Percentiles rank a stretch among this genome's conserved stretches.
These are phyloP conservation scores for Thumatha senex DNA, from an alignment of 2,888 invertebrate species.

Conservation along the genomic window DNA sequence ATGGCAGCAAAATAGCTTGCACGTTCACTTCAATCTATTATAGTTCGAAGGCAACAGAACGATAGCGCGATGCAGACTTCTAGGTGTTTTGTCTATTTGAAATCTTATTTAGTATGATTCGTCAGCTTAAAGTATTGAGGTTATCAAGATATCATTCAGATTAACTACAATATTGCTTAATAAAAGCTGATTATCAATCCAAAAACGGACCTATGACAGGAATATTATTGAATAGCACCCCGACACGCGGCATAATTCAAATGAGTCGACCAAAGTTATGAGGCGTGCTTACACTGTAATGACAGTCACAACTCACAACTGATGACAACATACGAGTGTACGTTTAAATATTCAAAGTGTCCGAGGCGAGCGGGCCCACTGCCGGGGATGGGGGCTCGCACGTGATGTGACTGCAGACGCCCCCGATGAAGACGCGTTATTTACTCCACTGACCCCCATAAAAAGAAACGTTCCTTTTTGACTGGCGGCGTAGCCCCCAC, in stretches of 20 bases:
- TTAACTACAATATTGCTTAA: too few relatives aligned
- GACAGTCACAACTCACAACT: conserved; percentile 3
- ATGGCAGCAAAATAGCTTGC: too few relatives aligned
- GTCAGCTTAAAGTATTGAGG: too few relatives aligned
- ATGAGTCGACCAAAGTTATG: background rate
- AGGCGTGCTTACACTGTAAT: background rate
- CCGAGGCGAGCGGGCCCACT: background rate
- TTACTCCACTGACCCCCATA: conserved; percentile 71
- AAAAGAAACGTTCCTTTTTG: conserved; percentile 64
- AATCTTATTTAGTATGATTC: too few relatives aligned
- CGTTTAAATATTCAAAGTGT: conserved; percentile 34
- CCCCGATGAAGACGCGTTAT: conserved; percentile 63
- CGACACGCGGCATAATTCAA: background rate
- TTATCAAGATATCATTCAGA: too few relatives aligned
- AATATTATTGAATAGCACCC: too few relatives aligned
- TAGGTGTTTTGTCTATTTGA: too few relatives aligned
- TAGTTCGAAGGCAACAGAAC: too few relatives aligned
- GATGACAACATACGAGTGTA: conserved; percentile 21
- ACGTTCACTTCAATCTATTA: too few relatives aligned
- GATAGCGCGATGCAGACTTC: too few relatives aligned
- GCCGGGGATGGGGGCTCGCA: conserved; percentile 15
- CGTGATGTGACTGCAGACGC: conserved; percentile 47
- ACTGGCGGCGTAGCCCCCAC: conserved; percentile 35
- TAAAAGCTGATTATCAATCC: too few relatives aligned
- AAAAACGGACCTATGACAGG: too few relatives aligned